Percentiles rank a stretch among this genome's conserved stretches.
Evolutionary conservation across 2,797 vertebrate genomes (phyloP).

Genomic region (Smutsia temminckii): DNA sequence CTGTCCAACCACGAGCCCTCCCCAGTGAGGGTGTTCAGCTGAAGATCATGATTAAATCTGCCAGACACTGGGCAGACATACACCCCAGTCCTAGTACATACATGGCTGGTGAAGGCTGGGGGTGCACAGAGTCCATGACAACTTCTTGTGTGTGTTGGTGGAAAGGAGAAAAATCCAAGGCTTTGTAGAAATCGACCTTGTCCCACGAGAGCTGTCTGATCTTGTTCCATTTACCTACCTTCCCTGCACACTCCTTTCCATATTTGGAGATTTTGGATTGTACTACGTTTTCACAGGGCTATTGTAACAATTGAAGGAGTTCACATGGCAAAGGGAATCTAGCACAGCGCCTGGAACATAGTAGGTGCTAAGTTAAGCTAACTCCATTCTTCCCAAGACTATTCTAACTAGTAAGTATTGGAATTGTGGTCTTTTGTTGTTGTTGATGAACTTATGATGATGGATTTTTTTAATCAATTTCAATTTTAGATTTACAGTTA

Average conservation of each 20-base stretch:
- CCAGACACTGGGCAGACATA: background rate
- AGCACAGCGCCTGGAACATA: background rate
- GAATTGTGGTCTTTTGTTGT: background rate
- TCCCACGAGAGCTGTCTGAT: no score
- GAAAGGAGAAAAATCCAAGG: background rate
- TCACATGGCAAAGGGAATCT: background rate
- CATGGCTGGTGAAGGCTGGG: background rate
- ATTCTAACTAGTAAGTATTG: background rate
- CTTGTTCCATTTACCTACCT: background rate
- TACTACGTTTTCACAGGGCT: background rate
- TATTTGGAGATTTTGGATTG: no score
- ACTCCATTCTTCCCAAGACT: background rate
- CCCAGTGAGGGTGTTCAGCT: background rate
- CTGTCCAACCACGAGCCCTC: background rate
- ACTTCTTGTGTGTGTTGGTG: background rate
- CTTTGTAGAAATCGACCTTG: background rate
- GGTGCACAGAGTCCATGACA: background rate
- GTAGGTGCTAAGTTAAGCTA: background rate
- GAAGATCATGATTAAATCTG: background rate
- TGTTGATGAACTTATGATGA: background rate
- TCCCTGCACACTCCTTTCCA: background rate
- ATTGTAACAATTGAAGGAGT: background rate
- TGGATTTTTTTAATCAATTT: background rate
- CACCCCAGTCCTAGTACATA: background rate
- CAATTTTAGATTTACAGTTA: background rate